Evolutionary conservation across 2,888 invertebrate genomes (phyloP), one percentile per base, ranked within the genome.

Genomic region (Acleris holmiana): DNA sequence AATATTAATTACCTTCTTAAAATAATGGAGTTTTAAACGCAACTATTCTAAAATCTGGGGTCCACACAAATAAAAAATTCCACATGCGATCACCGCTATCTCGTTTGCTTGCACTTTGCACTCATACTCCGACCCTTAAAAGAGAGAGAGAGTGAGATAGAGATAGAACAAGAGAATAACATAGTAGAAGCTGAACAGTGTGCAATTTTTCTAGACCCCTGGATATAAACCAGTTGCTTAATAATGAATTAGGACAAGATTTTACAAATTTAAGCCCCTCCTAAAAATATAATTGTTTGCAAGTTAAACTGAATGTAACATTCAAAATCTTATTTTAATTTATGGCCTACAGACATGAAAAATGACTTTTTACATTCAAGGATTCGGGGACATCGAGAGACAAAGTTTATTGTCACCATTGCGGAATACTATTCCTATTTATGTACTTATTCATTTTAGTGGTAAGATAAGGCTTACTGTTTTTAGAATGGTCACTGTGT

Each of bases 321-420:
- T 17, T 51, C 21, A 41, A n/a, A 44, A 48, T 15, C 25, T 54
- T 25, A 6, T 48, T 35, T 18, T 51, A n/a, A 35, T 35, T 35
- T 35, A 46, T 41, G 49, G 64, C 35, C 54, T 62, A 29, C 17
- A 29, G 50, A 69, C 47, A 62, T 66, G 64, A 59, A 67, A 40
- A 41, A 64, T 23, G 53, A 64, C 58, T 64, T 64, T 68, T 69
- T 66, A 70, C 60, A 54, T 54, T 51, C 53, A 68, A 69, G 41
- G 51, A 57, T 67, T 19, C 56, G 50, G 69, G 57, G 66, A 72
- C 67, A 73, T 59, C 55, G 56, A 71, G 68, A 73, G 74, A 76
- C 75, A 73, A 72, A 67, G 61, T 67, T 77, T 77, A 77, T 77
- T 77, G 79, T 77, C 77, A 68, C 68, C 64, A 67, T 67, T 71